Evolutionary conservation across 2,113 vertebrate genomes (phyloP).

Genomic region (Plectropomus leopardus): DNA sequence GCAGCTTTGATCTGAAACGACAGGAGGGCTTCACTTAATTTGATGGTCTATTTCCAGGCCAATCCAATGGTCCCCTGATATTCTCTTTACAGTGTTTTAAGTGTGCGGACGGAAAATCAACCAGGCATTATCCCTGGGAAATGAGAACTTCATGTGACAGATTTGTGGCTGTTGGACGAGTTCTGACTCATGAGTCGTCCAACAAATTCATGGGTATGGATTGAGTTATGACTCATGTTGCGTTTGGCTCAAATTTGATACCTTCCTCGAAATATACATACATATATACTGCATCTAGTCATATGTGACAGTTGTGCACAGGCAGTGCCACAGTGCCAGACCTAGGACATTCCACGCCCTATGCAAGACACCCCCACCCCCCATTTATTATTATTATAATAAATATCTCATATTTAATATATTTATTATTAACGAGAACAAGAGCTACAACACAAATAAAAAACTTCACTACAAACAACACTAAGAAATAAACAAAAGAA

Average conservation of each 20-base stretch:
- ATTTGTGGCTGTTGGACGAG: constrained; percentile 46
- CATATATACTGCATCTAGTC: constrained; percentile 1
- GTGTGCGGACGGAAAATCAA: constrained; percentile 29
- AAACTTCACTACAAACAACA: no score
- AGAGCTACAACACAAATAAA: no score
- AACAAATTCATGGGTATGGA: constrained; percentile 29
- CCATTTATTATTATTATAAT: no score
- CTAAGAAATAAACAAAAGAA: no score
- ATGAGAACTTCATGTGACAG: constrained; percentile 52
- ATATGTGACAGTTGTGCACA: background rate
- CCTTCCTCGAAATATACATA: background rate
- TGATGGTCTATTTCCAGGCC: constrained; percentile 10
- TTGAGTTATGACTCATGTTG: constrained; percentile 51
- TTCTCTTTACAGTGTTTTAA: background rate
- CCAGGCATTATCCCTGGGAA: constrained; percentile 16
- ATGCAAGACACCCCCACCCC: no score
- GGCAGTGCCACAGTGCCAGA: background rate
- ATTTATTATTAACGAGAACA: no score
- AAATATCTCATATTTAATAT: no score
- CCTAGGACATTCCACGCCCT: no score
- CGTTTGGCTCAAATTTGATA: constrained; percentile 38
- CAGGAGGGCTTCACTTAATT: constrained; percentile 20
- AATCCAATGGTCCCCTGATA: background rate
- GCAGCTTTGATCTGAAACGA: constrained; percentile 43
- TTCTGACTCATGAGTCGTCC: constrained; percentile 46